Evolutionary conservation across 2,888 invertebrate genomes (phyloP), one percentile per base, ranked within the genome.

Genomic region (Ametastegia equiseti): DNA sequence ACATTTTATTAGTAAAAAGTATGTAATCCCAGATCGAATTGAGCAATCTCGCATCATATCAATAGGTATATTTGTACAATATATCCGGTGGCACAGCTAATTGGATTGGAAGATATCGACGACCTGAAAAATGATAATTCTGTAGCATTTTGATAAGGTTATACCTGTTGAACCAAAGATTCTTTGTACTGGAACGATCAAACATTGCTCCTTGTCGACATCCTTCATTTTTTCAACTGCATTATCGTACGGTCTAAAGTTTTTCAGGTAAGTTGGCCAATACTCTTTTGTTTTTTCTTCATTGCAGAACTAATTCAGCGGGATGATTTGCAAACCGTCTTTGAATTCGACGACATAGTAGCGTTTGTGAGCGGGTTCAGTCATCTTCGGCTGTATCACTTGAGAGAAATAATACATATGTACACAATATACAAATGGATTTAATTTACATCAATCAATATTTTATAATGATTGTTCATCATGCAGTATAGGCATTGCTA

Each of bases 101-200:
- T 50, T 50, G n/a, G n/a, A 50, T 50, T 50, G 5, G 15, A 50
- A 50, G n/a, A n/a, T n/a, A n/a, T n/a, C n/a, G 7, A 15, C 19
- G 50, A n/a, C 7, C 15, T n/a, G 19, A 50, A n/a, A 50, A 15
- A 50, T 13, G 13, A 50, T 15, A 13, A 50, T n/a, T 50, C 7
- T 50, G 50, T 15, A 33, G n/a, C 33, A 63, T 33, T 2, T 63
- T n/a, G 4, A 50, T 13, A 33, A 63, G 2, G 63, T 63, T 15
- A 1, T n/a, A 33, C 33, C 63, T 27, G 63, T 63, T 63, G 63
- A 63, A 11, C 63, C 63, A 63, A 63, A 63, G 9, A 63, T 63
- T 63, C 33, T 11, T 3, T 63, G 15, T 5, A 63, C 63, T 19
- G 15, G 3, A 7, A 63, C 63, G 33, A 13, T 63, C 13, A 63